Evolutionary conservation across 2,888 invertebrate genomes (phyloP).

Genomic region (Scotopteryx bipunctaria): DNA sequence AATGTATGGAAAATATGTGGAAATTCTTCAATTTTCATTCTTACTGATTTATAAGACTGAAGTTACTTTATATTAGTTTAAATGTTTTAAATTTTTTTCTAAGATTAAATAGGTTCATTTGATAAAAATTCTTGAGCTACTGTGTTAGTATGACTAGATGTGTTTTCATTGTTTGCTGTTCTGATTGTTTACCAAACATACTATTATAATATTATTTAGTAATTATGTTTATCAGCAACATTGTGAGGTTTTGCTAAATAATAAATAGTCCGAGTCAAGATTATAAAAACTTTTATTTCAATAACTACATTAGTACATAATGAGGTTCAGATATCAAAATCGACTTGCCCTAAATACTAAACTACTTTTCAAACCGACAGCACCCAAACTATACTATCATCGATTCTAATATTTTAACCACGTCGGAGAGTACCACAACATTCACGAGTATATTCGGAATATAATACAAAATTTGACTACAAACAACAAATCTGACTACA

Average conservation of each 20-base stretch:
- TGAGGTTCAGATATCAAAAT: conserved; percentile 24
- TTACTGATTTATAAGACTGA: conserved; percentile 1
- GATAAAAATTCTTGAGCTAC: neutral
- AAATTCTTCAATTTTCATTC: neutral
- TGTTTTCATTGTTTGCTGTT: too few species aligned
- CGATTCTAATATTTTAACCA: conserved; percentile 10
- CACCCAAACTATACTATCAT: neutral
- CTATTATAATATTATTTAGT: neutral
- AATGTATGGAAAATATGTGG: neutral
- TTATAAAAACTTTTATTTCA: conserved; percentile 61
- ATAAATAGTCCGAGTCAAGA: conserved; percentile 35
- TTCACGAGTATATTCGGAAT: too few species aligned
- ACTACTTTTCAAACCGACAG: conserved; percentile 1
- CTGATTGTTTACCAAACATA: conserved; percentile 6
- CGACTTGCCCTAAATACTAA: conserved; percentile 1
- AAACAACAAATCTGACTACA: too few species aligned
- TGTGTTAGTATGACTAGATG: too few species aligned
- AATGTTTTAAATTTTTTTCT: neutral
- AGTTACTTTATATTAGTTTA: conserved; percentile 1
- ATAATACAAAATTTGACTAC: too few species aligned
- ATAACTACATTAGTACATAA: conserved; percentile 49
- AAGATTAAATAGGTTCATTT: conserved; percentile 3
- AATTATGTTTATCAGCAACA: neutral
- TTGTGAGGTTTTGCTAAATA: conserved; percentile 13
- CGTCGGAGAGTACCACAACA: neutral